Evolutionary conservation across 2,797 vertebrate species (phyloP).

Genomic region (Otus scops): DNA sequence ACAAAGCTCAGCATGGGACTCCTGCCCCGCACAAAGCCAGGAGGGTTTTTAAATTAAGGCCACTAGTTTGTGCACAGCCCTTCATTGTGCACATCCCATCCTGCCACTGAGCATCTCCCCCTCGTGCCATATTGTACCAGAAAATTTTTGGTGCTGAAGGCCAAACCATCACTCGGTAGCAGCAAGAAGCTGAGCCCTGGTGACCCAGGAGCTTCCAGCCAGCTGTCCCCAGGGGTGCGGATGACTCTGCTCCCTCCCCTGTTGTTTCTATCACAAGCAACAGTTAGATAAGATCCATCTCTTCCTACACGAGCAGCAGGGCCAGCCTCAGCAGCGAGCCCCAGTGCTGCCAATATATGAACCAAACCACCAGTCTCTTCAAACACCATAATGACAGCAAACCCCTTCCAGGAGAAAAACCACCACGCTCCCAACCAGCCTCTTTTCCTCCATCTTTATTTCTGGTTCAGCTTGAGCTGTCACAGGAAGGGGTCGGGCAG

Average conservation of each 20-base stretch:
- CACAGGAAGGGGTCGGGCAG: conserved; percentile 46
- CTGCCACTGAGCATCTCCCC: fast-evolving
- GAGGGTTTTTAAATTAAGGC: not conserved
- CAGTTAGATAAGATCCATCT: not conserved
- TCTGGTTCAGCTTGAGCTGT: not conserved
- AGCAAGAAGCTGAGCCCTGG: not conserved
- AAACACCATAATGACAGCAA: fast-evolving
- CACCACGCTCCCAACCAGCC: fast-evolving
- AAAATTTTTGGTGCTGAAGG: not conserved
- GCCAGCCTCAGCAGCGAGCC: fast-evolving
- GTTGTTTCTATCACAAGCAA: not conserved
- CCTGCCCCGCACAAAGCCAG: not conserved
- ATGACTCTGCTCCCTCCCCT: not conserved
- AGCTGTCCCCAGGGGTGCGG: not conserved
- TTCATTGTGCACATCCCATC: not conserved
- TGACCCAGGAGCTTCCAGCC: not conserved
- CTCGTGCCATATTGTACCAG: fast-evolving
- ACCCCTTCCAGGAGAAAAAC: not conserved
- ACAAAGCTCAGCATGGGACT: not conserved
- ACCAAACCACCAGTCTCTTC: not conserved
- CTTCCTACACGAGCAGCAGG: not conserved
- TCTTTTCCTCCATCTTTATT: not conserved
- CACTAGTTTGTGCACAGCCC: not conserved
- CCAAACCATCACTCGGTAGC: fast-evolving
- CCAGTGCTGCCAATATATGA: fast-evolving